These are phyloP conservation scores for Temnothorax longispinosus DNA, from an alignment of 1,140 invertebrate genomes.

Conservation along the genomic window DNA sequence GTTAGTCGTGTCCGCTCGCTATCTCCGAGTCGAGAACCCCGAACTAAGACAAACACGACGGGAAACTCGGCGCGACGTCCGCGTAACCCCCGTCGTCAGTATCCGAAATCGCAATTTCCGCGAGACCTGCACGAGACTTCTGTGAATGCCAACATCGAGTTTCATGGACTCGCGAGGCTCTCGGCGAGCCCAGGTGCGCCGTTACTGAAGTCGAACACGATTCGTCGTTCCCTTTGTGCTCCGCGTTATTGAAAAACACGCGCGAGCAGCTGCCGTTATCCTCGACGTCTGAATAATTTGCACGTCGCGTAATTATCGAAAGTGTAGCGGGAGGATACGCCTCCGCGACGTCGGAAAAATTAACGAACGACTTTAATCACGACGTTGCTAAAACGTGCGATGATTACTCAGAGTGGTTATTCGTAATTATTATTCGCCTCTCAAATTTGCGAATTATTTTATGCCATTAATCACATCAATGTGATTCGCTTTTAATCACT, in stretches of 20 bases:
- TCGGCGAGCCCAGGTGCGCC: conserved; percentile 33
- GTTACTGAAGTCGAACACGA: conserved; percentile 4
- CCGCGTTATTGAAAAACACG: conserved; percentile 65
- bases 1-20: conserved; percentile 16
- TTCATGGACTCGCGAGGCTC: conserved; percentile 57
- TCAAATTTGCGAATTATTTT: neutral
- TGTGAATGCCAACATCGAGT: conserved; percentile 68
- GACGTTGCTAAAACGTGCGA: neutral
- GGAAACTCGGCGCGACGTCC: neutral
- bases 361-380: neutral
- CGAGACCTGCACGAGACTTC: conserved; percentile 29
- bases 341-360: neutral
- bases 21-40: neutral
- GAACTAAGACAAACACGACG: conserved; percentile 3
- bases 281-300: conserved; percentile 29
- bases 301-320: conserved; percentile 17
- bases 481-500: neutral
- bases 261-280: neutral
- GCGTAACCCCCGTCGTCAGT: conserved; percentile 30
- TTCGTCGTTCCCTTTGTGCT: conserved; percentile 26
- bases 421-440: neutral
- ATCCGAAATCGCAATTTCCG: conserved; percentile 70
- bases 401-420: neutral
- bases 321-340: neutral
- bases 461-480: neutral